Evolutionary conservation across 2,797 vertebrate species (phyloP).

Genomic region (Anguilla anguilla): DNA sequence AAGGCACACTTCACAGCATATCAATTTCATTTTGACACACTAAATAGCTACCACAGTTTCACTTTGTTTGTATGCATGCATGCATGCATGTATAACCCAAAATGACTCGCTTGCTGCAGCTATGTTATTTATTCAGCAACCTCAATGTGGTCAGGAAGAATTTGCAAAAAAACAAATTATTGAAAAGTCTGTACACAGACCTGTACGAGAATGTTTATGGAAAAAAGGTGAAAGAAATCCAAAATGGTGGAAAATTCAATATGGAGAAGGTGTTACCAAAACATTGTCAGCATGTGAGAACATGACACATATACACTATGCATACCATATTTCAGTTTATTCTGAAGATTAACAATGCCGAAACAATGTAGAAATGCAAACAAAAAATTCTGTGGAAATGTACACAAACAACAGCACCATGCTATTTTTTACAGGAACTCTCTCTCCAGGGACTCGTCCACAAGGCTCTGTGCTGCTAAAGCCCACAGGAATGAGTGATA

Average conservation of each 20-base stretch:
- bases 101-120: not conserved
- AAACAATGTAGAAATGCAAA: not conserved
- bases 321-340: not conserved
- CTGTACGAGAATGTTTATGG: not conserved
- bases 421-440: conserved; percentile 12
- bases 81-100: not conserved
- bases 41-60: not conserved
- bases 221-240: not conserved
- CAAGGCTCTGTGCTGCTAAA: not conserved
- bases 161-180: not conserved
- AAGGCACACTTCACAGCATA: too few species aligned
- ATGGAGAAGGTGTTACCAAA: not conserved
- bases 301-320: not conserved
- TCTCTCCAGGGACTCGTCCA: conserved; percentile 11
- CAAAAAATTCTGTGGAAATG: not conserved
- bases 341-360: not conserved
- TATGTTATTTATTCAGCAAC: not conserved
- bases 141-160: not conserved
- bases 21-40: not conserved
- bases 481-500: conserved; percentile 24
- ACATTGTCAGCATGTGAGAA: not conserved
- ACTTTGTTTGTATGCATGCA: not conserved
- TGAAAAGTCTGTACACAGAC: not conserved
- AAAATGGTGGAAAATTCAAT: not conserved
- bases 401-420: not conserved